Conservation (phyloP, 2,797 vertebrate species). For the Erethizon dorsatum region DNA sequence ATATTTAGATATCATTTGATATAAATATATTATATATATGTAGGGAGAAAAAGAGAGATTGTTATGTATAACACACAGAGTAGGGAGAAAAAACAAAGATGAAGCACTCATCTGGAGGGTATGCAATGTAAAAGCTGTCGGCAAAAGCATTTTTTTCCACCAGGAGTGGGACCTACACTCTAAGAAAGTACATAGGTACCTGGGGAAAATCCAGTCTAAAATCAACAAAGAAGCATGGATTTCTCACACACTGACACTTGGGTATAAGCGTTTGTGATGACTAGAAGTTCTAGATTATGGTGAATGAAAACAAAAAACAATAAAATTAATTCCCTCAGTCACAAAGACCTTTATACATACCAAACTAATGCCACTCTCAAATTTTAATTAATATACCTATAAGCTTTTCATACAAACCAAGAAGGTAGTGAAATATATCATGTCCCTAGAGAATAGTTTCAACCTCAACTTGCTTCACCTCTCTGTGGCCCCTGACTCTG, state of each 20-base stretch:
- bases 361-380: constrained; percentile 13
- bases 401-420: not conserved
- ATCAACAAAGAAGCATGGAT: not conserved
- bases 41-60: not conserved
- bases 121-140: not conserved
- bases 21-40: not conserved
- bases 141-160: not conserved
- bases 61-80: not conserved
- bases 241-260: not conserved
- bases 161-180: not conserved
- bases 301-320: not conserved
- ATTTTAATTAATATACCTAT: not conserved
- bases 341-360: not conserved
- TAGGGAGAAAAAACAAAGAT: not conserved
- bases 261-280: not conserved
- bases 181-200: not conserved
- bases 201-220: not conserved
- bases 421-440: not conserved
- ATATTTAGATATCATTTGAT: not conserved
- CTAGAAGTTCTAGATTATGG: not conserved
- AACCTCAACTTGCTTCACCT: not conserved
- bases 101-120: not conserved
- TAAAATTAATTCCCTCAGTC: not conserved
- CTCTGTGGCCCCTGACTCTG: not conserved
- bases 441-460: not conserved